Base-by-base conservation (phyloP, 2,113 vertebrate genomes). In the Psephotus haematonotus region DNA sequence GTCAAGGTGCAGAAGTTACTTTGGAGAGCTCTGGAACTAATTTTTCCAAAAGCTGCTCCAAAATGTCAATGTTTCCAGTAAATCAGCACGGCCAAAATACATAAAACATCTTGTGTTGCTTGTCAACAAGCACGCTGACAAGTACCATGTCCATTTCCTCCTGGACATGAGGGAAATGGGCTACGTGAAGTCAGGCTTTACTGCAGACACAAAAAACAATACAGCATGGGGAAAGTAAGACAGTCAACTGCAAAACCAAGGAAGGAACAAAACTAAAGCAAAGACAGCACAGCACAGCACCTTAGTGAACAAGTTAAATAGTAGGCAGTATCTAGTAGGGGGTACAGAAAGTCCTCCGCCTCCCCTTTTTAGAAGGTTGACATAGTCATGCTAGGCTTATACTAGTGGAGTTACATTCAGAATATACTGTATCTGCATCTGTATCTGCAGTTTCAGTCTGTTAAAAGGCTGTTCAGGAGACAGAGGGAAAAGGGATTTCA, bases 31-130 rank as follows among this genome's bases (percentile, higher is more conserved):
- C 35, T 18, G 17, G 37, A 86, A 76, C 29, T 44, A 10, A 25
- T 87, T 94, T 96, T 95, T 93, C 91, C 95, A 86, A 60, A 2
- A 88, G 52, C 12, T 18, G 9, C 62, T 86, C 92, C 94, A 93
- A 92, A 65, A 91, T 86, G 14, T 69, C 78, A 78, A 83, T 35
- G 33, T 91, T 92, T 89, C 78, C 84, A 87, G 77, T 43, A 85
- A 85, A 94, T 57, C 65, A 69, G 65, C 67, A 65, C 15, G 6
- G 63, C 52, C 84, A 95, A 94, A 92, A 85, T 29, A 65, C 49
- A 59, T 72, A 57, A 90, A 87, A 47, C 2, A 4, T 53, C 84
- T 72, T 65, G 47, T n/a, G 24, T 35, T 92, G 77, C 74, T 72
- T 91, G 89, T 92, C 93, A 96, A 72, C 74, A 95, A 84, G 57